Percentiles rank a stretch among this genome's conserved stretches.
phyloP scores from a whole-genome alignment of 2,888 invertebrate species.

The Sinohyriopsis cumingii region DNA sequence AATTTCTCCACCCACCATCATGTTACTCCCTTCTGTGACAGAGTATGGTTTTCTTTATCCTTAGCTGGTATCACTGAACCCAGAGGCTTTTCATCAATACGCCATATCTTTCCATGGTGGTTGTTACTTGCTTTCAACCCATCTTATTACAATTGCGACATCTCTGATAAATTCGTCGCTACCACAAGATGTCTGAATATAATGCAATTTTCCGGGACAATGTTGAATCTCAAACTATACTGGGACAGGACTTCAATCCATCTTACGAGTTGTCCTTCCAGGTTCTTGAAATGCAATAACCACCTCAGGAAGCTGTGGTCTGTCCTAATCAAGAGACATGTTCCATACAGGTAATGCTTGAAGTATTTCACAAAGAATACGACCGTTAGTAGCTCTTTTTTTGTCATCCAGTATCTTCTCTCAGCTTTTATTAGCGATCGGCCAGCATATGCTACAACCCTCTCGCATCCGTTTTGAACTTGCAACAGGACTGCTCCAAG shows the following conservation, averaged over 20 bases:
- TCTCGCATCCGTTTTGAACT: constrained; percentile 6
- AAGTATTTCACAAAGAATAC: constrained; percentile 32
- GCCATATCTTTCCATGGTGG: constrained; percentile 2
- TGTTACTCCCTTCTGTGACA: too few species aligned
- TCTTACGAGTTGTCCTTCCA: constrained; percentile 17
- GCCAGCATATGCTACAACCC: constrained; percentile 16
- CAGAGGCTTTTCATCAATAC: constrained; percentile 4
- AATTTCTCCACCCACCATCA: not conserved
- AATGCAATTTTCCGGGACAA: constrained; percentile 24
- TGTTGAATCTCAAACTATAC: constrained; percentile 19
- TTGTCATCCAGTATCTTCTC: constrained; percentile 24
- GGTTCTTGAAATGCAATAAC: constrained; percentile 26
- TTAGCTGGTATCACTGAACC: constrained; percentile 5
- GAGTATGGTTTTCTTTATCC: not conserved
- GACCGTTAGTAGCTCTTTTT: constrained; percentile 30
- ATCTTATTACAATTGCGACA: not conserved
- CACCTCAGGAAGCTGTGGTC: constrained; percentile 40
- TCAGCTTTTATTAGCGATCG: constrained; percentile 13
- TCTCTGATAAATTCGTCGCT: constrained; percentile 6
- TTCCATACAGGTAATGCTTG: constrained; percentile 33
- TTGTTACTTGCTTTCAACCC: constrained; percentile 3
- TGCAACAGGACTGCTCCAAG: constrained; percentile 21
- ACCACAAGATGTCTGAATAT: not conserved
- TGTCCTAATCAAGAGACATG: constrained; percentile 19
- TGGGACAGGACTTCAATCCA: constrained; percentile 17